Evolutionary conservation across 2,113 vertebrate genomes (phyloP).

Genomic region (Dasyornis broadbenti): DNA sequence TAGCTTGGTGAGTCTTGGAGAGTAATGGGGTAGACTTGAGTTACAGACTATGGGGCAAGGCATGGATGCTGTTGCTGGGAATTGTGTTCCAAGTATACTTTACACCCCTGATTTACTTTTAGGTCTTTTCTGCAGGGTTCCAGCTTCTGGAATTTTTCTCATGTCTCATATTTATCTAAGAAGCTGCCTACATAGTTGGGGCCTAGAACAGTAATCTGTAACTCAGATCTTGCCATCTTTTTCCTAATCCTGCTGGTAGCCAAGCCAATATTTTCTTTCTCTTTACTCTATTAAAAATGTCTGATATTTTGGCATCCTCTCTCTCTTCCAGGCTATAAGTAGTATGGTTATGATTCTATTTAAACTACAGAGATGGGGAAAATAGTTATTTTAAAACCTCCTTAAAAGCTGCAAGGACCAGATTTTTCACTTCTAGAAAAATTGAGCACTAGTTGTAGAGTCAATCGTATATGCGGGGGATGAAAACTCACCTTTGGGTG

Average conservation of each 20-base stretch:
- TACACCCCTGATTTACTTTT: not conserved
- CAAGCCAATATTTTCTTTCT: conserved; percentile 22
- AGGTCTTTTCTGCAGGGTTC: not conserved
- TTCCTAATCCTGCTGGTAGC: not conserved
- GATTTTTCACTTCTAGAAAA: conserved; percentile 20
- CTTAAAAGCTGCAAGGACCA: conserved; percentile 11
- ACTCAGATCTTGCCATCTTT: not conserved
- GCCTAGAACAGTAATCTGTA: not conserved
- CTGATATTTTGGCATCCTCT: conserved; percentile 41
- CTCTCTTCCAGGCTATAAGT: conserved; percentile 40
- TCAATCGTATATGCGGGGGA: not conserved
- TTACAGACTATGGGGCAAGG: not conserved
- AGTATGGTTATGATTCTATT: conserved; percentile 40
- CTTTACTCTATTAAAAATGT: conserved; percentile 27
- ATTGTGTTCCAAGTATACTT: not conserved
- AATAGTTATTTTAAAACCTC: conserved; percentile 50
- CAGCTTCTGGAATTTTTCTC: not conserved
- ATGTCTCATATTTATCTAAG: not conserved
- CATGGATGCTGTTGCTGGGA: not conserved
- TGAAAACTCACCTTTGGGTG: not conserved
- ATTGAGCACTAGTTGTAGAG: not conserved
- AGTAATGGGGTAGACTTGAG: not conserved
- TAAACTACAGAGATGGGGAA: conserved; percentile 27
- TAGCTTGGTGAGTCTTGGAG: not conserved
- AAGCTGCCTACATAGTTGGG: not conserved